Percentiles rank a stretch among this genome's conserved stretches.
These are phyloP conservation scores for Cuniculus paca DNA, from an alignment of 2,797 vertebrate genomes.

Conservation along the genomic window DNA sequence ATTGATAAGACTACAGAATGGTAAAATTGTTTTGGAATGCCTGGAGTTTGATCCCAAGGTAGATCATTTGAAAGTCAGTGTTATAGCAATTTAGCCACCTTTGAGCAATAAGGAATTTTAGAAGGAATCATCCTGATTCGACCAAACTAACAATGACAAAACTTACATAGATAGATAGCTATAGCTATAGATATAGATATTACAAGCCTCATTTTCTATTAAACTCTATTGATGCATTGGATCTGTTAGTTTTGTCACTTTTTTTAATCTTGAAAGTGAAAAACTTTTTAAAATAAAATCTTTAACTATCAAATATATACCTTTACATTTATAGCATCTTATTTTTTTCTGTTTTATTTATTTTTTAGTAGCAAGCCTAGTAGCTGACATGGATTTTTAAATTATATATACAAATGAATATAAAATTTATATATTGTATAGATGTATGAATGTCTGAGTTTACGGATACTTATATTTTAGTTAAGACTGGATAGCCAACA, in stretches of 20 bases:
- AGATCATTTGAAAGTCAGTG: background rate
- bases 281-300: background rate
- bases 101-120: background rate
- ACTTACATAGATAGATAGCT: too few species aligned
- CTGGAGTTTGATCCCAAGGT: background rate
- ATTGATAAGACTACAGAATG: background rate
- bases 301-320: background rate
- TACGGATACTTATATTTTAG: background rate
- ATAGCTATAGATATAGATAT: too few species aligned
- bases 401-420: background rate
- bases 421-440: too few species aligned
- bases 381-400: background rate
- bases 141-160: background rate
- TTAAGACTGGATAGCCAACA: background rate
- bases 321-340: background rate
- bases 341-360: background rate
- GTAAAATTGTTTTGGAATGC: too few species aligned
- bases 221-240: background rate
- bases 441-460: background rate
- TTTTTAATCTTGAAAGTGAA: background rate
- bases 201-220: background rate
- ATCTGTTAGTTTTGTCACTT: background rate
- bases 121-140: background rate
- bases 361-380: background rate
- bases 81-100: background rate